Conservation (phyloP, 2,113 vertebrate species). For the Platycercus adscitus region DNA sequence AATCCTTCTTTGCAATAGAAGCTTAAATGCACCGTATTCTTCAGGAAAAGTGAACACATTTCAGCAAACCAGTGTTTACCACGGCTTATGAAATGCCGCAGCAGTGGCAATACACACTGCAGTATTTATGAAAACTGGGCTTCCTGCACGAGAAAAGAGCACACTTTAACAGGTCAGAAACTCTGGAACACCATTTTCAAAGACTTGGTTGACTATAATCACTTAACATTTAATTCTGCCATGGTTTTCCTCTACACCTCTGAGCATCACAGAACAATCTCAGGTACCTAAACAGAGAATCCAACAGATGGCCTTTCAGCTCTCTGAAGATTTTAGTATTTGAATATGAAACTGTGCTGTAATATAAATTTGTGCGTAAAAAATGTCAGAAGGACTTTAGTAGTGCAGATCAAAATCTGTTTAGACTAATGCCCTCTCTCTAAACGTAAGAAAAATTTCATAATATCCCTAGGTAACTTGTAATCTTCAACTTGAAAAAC, state of each 20-base stretch:
- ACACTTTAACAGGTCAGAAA: neutral
- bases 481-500: neutral
- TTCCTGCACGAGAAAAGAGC: neutral
- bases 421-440: neutral
- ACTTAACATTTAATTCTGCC: neutral
- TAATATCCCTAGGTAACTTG: neutral
- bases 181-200: neutral
- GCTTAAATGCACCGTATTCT: neutral
- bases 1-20: constrained; percentile 10
- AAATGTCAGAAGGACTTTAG: neutral
- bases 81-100: neutral
- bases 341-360: neutral
- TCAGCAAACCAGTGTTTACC: neutral
- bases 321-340: neutral
- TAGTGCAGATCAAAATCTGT: constrained; percentile 3
- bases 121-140: neutral
- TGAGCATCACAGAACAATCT: neutral
- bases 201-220: neutral
- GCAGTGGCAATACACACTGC: neutral
- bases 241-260: neutral
- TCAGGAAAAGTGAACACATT: constrained; percentile 3
- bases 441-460: neutral
- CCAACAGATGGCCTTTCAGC: neutral
- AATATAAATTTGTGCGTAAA: neutral
- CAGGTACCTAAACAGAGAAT: neutral